These are phyloP conservation scores for Drosophila arawakana DNA, from an alignment of 1,140 invertebrate species.

Conservation along the genomic window DNA sequence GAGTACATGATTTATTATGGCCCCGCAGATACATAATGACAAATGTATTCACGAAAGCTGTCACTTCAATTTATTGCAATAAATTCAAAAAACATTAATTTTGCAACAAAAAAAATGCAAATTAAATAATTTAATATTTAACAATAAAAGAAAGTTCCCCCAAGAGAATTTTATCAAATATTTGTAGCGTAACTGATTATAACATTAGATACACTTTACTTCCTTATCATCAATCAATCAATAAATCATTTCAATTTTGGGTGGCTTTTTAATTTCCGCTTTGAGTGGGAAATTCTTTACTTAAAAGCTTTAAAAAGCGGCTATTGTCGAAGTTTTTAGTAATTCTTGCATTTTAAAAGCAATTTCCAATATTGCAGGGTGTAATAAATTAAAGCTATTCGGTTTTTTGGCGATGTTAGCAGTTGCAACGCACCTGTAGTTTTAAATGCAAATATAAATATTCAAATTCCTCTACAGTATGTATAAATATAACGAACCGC, in stretches of 20 bases:
- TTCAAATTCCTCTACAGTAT: slow-evolving; percentile 21
- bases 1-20: slow-evolving; percentile 40
- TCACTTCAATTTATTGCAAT: slow-evolving; percentile 36
- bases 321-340: not conserved
- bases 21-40: slow-evolving; percentile 37
- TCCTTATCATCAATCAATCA: not conserved
- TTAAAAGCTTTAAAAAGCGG: not conserved
- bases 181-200: not conserved
- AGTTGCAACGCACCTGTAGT: slow-evolving; percentile 12
- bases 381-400: slow-evolving; percentile 39
- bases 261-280: not conserved
- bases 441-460: slow-evolving; percentile 30
- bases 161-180: not conserved
- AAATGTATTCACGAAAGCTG: slow-evolving; percentile 36
- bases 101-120: slow-evolving; percentile 28
- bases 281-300: not conserved
- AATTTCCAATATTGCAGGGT: slow-evolving; percentile 10
- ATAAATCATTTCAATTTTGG: not conserved
- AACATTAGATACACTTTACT: not conserved
- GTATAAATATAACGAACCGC: slow-evolving; percentile 42
- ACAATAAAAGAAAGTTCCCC: not conserved
- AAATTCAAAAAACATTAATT: slow-evolving; percentile 37
- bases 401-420: slow-evolving; percentile 1
- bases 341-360: slow-evolving; percentile 8
- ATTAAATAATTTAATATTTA: not conserved